A percentile compares a stretch with the other conserved stretches of the same genome.
Conservation (phyloP, 2,113 vertebrate species). For the Poecilia latipinna region DNA sequence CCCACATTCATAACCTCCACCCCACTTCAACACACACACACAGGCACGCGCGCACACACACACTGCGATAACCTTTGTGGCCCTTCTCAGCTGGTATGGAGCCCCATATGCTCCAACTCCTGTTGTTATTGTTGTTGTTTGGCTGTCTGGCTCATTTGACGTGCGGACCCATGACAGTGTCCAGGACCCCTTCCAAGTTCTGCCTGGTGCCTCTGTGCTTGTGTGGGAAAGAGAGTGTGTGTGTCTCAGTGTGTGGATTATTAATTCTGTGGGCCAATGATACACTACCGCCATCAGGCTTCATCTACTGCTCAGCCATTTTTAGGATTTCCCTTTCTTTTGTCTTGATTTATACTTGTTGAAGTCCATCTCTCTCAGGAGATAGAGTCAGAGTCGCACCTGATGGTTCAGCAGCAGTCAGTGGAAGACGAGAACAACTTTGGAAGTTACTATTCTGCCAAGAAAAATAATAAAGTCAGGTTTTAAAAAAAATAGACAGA, state of each 20-base stretch:
- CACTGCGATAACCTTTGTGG: slow-evolving; percentile 64
- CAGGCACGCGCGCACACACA: slow-evolving; percentile 21
- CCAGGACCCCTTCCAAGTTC: slow-evolving; percentile 74
- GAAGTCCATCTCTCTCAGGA: not conserved
- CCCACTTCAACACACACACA: slow-evolving; percentile 24
- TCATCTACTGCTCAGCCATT: not conserved
- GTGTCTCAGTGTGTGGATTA: not conserved
- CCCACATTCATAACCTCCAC: slow-evolving; percentile 34
- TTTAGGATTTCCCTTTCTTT: not conserved
- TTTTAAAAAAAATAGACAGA: no score
- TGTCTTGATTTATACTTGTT: not conserved
- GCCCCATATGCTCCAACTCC: slow-evolving; percentile 77
- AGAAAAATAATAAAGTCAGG: no score
- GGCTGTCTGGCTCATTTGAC: slow-evolving; percentile 73
- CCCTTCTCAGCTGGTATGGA: slow-evolving; percentile 74
- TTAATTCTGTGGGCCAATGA: not conserved
- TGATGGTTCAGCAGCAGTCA: no score
- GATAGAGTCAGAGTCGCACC: no score
- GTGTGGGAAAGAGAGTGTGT: slow-evolving; percentile 2
- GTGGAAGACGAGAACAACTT: no score
- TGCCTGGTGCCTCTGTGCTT: slow-evolving; percentile 40
- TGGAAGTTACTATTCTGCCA: no score
- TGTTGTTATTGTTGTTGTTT: slow-evolving; percentile 80
- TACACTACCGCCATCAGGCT: not conserved
- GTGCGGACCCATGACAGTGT: slow-evolving; percentile 77